phyloP scores from a whole-genome alignment of 1,140 invertebrate genomes.

The Oncopodura yosiiana region DNA sequence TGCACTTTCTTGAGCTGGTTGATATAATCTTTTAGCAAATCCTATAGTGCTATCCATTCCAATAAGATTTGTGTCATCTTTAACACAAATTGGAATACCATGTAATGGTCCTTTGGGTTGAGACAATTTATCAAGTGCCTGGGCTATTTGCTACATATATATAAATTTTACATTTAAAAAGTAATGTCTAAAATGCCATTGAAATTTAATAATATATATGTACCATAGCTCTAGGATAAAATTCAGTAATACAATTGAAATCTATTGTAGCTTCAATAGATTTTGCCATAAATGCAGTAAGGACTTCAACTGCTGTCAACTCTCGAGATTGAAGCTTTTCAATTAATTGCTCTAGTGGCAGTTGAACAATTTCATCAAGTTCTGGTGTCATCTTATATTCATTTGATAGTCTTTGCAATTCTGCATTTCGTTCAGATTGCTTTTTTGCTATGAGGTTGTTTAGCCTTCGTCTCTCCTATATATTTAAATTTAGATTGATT shows the following conservation, averaged over 20 bases:
- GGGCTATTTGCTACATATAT: slow-evolving; percentile 35
- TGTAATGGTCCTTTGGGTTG: slow-evolving; percentile 36
- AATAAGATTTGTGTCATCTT: slow-evolving; percentile 38
- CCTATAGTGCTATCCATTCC: slow-evolving; percentile 44
- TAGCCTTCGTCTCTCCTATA: slow-evolving; percentile 12
- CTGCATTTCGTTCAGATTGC: neutral
- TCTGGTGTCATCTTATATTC: neutral
- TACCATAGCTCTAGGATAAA: slow-evolving; percentile 37
- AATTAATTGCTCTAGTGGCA: slow-evolving; percentile 19
- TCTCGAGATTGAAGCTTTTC: slow-evolving; percentile 23
- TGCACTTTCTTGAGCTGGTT: slow-evolving; percentile 37
- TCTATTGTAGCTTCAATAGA: slow-evolving; percentile 37
- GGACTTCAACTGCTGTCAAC: slow-evolving; percentile 23
- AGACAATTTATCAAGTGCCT: slow-evolving; percentile 35
- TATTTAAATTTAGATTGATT: no score
- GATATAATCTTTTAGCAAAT: slow-evolving; percentile 38
- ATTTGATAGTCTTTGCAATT: neutral
- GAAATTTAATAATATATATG: neutral
- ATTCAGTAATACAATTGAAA: slow-evolving; percentile 39
- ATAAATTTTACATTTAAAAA: neutral
- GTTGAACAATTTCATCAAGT: neutral
- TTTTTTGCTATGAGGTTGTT: slow-evolving; percentile 11
- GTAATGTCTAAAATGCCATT: neutral
- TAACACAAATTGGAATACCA: slow-evolving; percentile 40
- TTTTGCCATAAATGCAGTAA: slow-evolving; percentile 34